Base-by-base conservation (phyloP, 2,113 vertebrate genomes). In the Eudyptes chrysolophus region DNA sequence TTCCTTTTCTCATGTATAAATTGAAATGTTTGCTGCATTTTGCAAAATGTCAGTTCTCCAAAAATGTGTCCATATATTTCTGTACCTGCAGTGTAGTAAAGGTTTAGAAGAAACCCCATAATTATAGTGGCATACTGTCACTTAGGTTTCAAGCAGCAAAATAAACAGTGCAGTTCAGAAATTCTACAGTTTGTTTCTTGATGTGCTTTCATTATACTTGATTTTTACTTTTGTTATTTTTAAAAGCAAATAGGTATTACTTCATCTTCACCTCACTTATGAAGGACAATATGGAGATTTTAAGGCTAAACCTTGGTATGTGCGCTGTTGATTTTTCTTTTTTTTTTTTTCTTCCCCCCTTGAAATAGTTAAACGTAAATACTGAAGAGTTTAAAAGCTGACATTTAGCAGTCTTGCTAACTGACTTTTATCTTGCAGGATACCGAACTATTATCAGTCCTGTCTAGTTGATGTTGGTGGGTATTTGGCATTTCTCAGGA, bases 141-240 rank as follows among this genome's bases (percentile, higher is more conserved):
- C 98, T 98, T 98, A 98, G 98, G 98, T 98, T 98, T 98, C 98
- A 98, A 98, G 98, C 98, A 98, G 98, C 98, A 98, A 98, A 99
- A 99, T 99, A 99, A 99, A 99, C 98, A 98, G 98, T 98, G 98
- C 98, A 97, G 98, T 98, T 99, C 98, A 98, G 98, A 98, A 98
- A 98, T 98, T 97, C 95, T 98, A 97, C 87, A 98, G 97, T 96
- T 98, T 98, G 97, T 96, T 98, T 98, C 98, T 98, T 98, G 96
- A 98, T 97, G 98, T 98, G 97, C 82, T 92, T 97, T 97, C 76
- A n/a, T 95, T 95, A 72, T 78, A 72, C 71, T 92, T 83, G 24
- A 86, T 86, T 84, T 91, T 89, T 87, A 84, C 51, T 93, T 89
- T 29, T 72, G 65, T 70, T 92, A 30, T 77, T 89, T 88, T 94